Evolutionary conservation across 2,888 invertebrate species (phyloP).

Genomic region (Monopis laevigella): DNA sequence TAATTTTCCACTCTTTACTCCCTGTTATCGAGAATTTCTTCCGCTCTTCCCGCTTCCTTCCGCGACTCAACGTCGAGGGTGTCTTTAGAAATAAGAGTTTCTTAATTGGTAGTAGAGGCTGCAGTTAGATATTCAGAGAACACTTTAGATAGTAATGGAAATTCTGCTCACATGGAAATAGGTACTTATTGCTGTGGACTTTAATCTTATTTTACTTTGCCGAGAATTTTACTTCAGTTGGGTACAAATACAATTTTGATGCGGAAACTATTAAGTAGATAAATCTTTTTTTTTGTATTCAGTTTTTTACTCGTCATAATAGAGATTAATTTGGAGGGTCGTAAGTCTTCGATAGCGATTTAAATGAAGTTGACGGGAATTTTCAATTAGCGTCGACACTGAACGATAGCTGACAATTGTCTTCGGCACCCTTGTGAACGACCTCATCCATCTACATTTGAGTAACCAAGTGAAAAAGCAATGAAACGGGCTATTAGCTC

Average conservation of each 20-base stretch:
- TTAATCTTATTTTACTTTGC: background rate
- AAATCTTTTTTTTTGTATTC: too few relatives aligned
- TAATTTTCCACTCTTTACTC: conserved; percentile 53
- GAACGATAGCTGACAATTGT: conserved; percentile 62
- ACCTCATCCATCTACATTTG: conserved; percentile 62
- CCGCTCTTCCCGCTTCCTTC: conserved; percentile 55
- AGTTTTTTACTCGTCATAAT: conserved; percentile 28
- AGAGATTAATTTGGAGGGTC: conserved; percentile 38
- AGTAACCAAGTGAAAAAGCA: conserved; percentile 63
- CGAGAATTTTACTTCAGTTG: too few relatives aligned
- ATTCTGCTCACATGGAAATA: background rate
- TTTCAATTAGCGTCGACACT: conserved; percentile 62
- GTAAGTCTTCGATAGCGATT: conserved; percentile 50
- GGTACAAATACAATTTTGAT: background rate
- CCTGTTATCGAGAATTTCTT: conserved; percentile 57
- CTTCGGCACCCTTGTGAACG: conserved; percentile 36
- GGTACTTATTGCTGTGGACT: background rate
- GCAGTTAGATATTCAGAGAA: conserved; percentile 7
- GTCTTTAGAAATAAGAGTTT: conserved; percentile 55
- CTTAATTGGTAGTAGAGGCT: conserved; percentile 43
- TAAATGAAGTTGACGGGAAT: conserved; percentile 59
- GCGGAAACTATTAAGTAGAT: conserved; percentile 2
- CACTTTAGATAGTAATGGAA: background rate
- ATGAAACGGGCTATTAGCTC: conserved; percentile 59
- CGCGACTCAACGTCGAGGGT: conserved; percentile 46